Percentiles rank a stretch among this genome's conserved stretches.
Evolutionary conservation across 23 tunicate species (phyloP).

Genomic region (Diplosoma virens): DNA sequence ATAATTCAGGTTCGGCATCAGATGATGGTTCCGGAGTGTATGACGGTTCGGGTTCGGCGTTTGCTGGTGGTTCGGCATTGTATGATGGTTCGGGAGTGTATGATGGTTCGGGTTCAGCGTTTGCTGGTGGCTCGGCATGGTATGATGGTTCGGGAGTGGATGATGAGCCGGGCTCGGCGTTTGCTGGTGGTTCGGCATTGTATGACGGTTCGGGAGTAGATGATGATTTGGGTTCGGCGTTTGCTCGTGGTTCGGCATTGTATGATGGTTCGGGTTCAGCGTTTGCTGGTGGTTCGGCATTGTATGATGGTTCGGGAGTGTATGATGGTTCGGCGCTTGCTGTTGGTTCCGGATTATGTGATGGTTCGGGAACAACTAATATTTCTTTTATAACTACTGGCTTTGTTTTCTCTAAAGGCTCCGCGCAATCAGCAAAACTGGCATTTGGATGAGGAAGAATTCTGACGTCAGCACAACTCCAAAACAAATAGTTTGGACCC

Average conservation of each 20-base stretch:
- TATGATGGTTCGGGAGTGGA: conserved; percentile 27
- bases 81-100: conserved; percentile 25
- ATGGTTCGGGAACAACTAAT: too few species aligned
- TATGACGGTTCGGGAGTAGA: too few species aligned
- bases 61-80: conserved; percentile 27
- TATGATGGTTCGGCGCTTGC: conserved; percentile 35
- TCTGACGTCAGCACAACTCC: conserved; percentile 89
- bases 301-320: conserved; percentile 31
- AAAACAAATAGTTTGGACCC: conserved; percentile 48
- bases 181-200: too few species aligned
- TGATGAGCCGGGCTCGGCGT: conserved; percentile 24
- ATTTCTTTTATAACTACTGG: conserved; percentile 36
- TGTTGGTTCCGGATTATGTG: too few species aligned
- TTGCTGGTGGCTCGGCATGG: conserved; percentile 20
- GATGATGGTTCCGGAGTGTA: conserved; percentile 36
- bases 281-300: too few species aligned
- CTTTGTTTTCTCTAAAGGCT: conserved; percentile 62
- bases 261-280: conserved; percentile 28
- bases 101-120: conserved; percentile 22
- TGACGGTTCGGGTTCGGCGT: conserved; percentile 36
- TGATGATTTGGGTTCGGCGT: too few species aligned
- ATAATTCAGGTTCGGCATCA: neutral
- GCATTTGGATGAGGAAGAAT: conserved; percentile 49
- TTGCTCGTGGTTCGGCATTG: conserved; percentile 9
- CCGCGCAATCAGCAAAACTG: conserved; percentile 31